Conservation (phyloP, 2,113 vertebrate species). For the Chaenogobius annularis region DNA sequence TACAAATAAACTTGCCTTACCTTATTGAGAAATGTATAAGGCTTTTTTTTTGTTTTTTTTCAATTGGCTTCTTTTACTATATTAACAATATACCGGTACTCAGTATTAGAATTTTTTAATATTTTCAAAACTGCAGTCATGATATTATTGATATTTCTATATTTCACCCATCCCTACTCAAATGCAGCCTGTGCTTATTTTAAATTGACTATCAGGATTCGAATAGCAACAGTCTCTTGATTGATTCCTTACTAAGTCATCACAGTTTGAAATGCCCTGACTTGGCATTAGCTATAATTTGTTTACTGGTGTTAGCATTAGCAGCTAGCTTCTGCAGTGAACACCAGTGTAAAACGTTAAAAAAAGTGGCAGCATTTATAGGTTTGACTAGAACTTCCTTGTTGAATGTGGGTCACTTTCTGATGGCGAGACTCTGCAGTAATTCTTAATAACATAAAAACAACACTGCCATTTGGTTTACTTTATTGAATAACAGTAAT, state of each 20-base stretch:
- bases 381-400: constrained; percentile 19
- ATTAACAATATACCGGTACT: no score
- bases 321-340: background rate
- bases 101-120: no score
- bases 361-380: constrained; percentile 25
- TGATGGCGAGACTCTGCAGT: constrained; percentile 9
- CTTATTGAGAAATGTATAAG: no score
- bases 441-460: constrained; percentile 1
- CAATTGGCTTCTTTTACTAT: no score
- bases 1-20: no score
- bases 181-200: background rate
- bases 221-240: background rate
- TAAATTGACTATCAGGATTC: background rate
- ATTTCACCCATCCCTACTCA: background rate
- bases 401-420: constrained; percentile 16
- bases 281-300: no score
- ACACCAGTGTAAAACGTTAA: background rate
- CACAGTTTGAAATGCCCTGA: background rate
- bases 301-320: background rate
- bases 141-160: no score
- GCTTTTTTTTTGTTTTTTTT: no score
- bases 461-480: background rate
- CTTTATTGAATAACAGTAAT: background rate
- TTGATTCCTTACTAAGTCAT: background rate
- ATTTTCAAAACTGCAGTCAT: no score